Evolutionary conservation across 2,888 invertebrate genomes (phyloP).

Genomic region (Frankliniella fusca): DNA sequence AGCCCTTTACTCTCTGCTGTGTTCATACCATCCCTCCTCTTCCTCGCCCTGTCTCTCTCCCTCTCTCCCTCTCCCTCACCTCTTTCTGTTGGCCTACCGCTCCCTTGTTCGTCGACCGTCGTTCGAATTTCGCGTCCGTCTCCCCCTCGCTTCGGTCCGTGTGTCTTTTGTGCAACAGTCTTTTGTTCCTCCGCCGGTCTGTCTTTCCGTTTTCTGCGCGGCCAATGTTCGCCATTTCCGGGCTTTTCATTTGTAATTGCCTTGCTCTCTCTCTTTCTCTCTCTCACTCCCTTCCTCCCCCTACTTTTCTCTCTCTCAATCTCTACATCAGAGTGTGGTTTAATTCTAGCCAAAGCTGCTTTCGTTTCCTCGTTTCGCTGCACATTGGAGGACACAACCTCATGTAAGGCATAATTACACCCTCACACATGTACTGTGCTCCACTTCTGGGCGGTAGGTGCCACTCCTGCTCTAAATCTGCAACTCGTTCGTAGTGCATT

Average conservation of each 20-base stretch:
- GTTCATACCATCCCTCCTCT: background rate
- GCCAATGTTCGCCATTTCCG: constrained; percentile 23
- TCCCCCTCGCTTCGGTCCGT: background rate
- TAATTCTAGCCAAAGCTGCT: background rate
- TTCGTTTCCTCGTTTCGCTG: background rate
- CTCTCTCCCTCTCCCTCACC: background rate
- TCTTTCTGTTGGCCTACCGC: background rate
- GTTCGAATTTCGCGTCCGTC: constrained; percentile 12
- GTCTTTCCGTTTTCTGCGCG: constrained; percentile 15
- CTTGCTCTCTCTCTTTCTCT: background rate
- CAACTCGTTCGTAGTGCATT: too few relatives aligned
- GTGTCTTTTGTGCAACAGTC: constrained; percentile 13
- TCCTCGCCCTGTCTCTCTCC: background rate
- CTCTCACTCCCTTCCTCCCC: background rate
- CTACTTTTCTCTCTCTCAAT: background rate
- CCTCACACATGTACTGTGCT: too few relatives aligned
- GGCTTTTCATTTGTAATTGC: constrained; percentile 20
- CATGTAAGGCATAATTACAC: too few relatives aligned
- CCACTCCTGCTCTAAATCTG: too few relatives aligned
- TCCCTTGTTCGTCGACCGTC: background rate
- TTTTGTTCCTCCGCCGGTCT: background rate
- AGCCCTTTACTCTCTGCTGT: background rate
- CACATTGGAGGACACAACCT: background rate
- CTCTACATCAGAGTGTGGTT: background rate
- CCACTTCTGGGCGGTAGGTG: too few relatives aligned